Evolutionary conservation across 2,797 vertebrate species (phyloP).

Genomic region (Pampus argenteus): DNA sequence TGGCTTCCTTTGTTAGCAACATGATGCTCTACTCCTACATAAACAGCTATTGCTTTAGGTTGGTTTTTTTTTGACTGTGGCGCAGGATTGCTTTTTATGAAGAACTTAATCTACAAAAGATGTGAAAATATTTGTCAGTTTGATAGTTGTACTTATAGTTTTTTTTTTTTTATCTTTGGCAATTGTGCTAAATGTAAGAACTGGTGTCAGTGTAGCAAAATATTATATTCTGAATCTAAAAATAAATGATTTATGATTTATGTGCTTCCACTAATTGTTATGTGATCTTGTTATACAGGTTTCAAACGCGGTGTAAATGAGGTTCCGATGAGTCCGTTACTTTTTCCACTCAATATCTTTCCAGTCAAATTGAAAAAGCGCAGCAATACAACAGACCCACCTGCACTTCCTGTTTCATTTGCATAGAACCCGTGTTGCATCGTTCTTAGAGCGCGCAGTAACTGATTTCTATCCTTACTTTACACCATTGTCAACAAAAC

Average conservation of each 20-base stretch:
- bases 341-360: constrained; percentile 10
- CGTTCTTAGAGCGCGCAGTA: constrained; percentile 47
- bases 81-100: constrained; percentile 7
- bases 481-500: constrained; percentile 31
- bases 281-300: constrained; percentile 2
- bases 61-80: not conserved
- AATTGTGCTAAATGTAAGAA: constrained; percentile 40
- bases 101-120: constrained; percentile 3
- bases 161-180: constrained; percentile 67
- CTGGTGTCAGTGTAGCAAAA: constrained; percentile 16
- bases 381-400: constrained; percentile 29
- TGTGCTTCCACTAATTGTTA: not conserved
- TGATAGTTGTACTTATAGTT: constrained; percentile 1
- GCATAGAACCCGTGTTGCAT: constrained; percentile 75
- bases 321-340: not conserved
- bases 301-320: constrained; percentile 1
- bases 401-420: constrained; percentile 57
- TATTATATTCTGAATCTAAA: constrained; percentile 28
- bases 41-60: constrained; percentile 39
- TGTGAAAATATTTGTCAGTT: constrained; percentile 8
- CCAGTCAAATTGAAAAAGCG: constrained; percentile 2
- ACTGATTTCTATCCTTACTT: constrained; percentile 27
- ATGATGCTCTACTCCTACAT: not conserved
- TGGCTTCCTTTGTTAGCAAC: constrained; percentile 38
- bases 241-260: no score